Base-by-base conservation (phyloP, 2,888 invertebrate species). In the Cryptocheilus praepositus region DNA sequence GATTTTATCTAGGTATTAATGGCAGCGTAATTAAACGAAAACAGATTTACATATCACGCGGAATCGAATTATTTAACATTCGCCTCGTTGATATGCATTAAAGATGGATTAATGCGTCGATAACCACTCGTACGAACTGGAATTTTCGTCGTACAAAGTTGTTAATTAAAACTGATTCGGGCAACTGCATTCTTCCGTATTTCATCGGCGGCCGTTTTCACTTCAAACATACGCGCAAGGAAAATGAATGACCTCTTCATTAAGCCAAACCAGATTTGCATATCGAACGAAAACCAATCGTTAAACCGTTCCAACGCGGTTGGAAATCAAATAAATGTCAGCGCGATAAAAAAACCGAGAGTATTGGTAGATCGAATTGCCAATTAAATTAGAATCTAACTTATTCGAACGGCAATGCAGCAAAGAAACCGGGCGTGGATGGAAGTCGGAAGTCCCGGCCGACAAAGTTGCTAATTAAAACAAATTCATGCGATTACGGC, bases 401-500 rank as follows among this genome's bases (percentile, higher is more conserved):
- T 36, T 7, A 36, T 11, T 1, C 36, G 36, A 36, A 8, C 36
- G 36, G 8, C 36, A 11, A 7, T 1, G 1, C 11, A 1, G 36
- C 36, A 11, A 11, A 36, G 36, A 36, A 11, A 18, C 16, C 16
- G 18, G 49, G n/a, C 49, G 49, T 8, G 36, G 13, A 11, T 11
- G 36, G 36, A 36, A 36, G 36, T 5, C 11, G 36, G 36, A 49
- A 49, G 8, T 49, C 16, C 16, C 16, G 18, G 16, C 16, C 49
- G 16, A 18, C 18, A 49, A 49, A 49, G 49, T 18, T 4, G 49
- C 18, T 53, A 63, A 67, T 58, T 67, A 64, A 67, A 67, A 64
- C 36, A 64, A 66, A 64, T 66, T 56, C 28, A 22, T 16, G 25
- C 43, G 25, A 61, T 61, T 54, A 21, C n/a, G 54, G 36, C 13